phyloP scores from a whole-genome alignment of 1,140 invertebrate species.

The Helicorthomorpha holstii region DNA sequence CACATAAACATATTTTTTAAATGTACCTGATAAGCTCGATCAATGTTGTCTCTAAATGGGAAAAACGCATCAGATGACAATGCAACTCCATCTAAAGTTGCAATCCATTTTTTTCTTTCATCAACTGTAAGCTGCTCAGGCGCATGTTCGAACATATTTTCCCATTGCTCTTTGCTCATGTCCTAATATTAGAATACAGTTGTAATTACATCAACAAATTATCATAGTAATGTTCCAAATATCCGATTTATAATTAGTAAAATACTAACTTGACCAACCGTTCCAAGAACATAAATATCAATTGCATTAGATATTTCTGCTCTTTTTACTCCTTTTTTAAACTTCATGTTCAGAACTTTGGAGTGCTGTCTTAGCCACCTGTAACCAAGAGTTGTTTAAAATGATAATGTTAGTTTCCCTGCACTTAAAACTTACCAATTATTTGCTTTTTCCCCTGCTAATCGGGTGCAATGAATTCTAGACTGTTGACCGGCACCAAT shows the following conservation, averaged over 20 bases:
- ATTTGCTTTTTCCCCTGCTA: conserved; percentile 94
- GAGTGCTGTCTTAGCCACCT: conserved; percentile 91
- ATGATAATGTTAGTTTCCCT: too few species aligned
- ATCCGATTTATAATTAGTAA: neutral
- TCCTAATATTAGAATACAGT: too few species aligned
- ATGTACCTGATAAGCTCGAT: conserved; percentile 69
- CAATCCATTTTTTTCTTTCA: conserved; percentile 64
- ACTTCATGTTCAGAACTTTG: conserved; percentile 63
- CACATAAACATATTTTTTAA: neutral
- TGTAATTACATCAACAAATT: neutral
- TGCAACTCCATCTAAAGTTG: conserved; percentile 61
- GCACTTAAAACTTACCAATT: conserved; percentile 49
- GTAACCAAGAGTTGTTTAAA: conserved; percentile 6
- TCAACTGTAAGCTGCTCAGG: conserved; percentile 43
- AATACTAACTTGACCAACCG: conserved; percentile 42
- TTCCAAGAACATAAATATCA: conserved; percentile 85
- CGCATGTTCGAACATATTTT: conserved; percentile 50
- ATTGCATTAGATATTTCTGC: conserved; percentile 91
- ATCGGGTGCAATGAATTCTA: conserved; percentile 87
- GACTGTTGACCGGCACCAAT: conserved; percentile 97
- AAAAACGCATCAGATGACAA: conserved; percentile 98
- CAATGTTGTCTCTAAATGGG: conserved; percentile 94
- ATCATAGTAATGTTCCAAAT: conserved; percentile 11
- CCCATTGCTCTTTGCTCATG: conserved; percentile 47
- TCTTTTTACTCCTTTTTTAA: conserved; percentile 73